phyloP scores from a whole-genome alignment of 2,113 vertebrate species.

The Fukomys damarensis region DNA sequence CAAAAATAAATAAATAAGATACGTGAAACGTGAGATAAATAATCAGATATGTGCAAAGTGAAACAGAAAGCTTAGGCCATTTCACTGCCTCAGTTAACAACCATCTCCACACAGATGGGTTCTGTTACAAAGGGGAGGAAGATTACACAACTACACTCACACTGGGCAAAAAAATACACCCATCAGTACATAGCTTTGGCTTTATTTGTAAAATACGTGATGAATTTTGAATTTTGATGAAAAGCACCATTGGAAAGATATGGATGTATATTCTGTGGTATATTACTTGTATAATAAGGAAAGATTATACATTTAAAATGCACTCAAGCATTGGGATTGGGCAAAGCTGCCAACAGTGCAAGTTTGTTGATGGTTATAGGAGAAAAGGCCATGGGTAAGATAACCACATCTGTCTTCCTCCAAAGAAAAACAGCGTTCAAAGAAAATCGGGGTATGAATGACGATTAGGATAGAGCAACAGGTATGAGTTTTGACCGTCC shows the following conservation, averaged over 20 bases:
- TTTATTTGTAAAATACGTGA: constrained; percentile 5
- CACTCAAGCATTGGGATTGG: background rate
- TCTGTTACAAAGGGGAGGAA: background rate
- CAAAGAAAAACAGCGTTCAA: background rate
- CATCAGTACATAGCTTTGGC: background rate
- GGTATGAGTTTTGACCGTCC: background rate
- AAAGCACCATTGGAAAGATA: background rate
- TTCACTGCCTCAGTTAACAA: constrained; percentile 59
- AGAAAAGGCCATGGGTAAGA: background rate
- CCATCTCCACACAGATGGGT: background rate
- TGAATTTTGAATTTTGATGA: background rate
- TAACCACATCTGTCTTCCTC: background rate
- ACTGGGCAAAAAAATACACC: background rate
- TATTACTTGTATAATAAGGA: background rate
- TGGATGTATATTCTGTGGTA: background rate
- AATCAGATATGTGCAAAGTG: background rate
- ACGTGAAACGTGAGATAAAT: constrained; percentile 7
- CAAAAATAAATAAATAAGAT: constrained; percentile 61
- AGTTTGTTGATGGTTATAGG: background rate
- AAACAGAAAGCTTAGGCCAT: constrained; percentile 5
- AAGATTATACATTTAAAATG: background rate
- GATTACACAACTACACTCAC: background rate
- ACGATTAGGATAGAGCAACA: background rate
- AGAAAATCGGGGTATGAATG: background rate
- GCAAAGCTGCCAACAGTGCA: background rate